These are phyloP conservation scores for Potorous gilbertii DNA, from an alignment of 2,797 vertebrate species.

Conservation along the genomic window DNA sequence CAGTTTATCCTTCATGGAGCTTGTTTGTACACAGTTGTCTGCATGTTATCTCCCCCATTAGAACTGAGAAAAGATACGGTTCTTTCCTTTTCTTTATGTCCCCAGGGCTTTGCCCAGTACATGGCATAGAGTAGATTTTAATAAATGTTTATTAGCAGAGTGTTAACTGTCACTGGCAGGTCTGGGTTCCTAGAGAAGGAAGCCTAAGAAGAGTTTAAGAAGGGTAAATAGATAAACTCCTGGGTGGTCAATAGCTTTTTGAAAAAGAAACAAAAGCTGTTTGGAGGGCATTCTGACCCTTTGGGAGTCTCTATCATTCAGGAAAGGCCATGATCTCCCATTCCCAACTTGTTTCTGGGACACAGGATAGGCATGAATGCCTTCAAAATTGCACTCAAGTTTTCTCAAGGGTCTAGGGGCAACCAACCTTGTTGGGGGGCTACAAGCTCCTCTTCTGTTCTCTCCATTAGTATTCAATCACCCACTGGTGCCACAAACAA, in stretches of 20 bases:
- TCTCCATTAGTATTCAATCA: neutral
- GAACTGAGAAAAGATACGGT: neutral
- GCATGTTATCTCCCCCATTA: too few relatives aligned
- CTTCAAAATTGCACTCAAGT: neutral
- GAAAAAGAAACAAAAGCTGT: neutral
- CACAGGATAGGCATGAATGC: neutral
- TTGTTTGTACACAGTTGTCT: neutral
- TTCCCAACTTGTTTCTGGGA: neutral
- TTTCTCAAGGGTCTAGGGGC: too few relatives aligned
- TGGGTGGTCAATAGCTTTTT: neutral
- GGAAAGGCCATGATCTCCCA: neutral
- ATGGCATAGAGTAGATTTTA: neutral
- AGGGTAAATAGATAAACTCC: neutral
- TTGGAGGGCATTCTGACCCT: neutral
- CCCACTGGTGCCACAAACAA: neutral
- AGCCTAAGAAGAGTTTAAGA: neutral
- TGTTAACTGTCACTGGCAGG: too few relatives aligned
- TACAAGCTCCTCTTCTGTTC: neutral
- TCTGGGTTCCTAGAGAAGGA: neutral
- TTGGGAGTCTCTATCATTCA: neutral
- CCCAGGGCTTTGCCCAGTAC: neutral
- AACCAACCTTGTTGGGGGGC: neutral
- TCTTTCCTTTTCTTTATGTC: neutral
- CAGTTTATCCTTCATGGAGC: neutral
- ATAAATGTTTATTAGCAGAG: neutral